These are phyloP conservation scores for Pseudorectes ferrugineus DNA, from an alignment of 2,113 vertebrate genomes.

Conservation along the genomic window DNA sequence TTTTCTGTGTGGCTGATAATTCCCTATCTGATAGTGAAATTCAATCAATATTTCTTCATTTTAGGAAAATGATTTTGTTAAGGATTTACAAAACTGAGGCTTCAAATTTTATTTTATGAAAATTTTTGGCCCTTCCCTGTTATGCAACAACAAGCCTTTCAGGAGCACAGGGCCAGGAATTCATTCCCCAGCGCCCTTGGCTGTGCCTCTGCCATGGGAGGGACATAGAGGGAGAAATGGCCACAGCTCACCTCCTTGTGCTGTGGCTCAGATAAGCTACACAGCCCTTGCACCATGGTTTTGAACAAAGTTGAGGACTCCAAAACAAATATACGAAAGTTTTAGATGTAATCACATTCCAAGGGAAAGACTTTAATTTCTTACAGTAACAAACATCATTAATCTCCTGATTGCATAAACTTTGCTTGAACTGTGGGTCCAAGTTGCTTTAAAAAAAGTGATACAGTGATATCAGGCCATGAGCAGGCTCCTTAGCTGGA, in stretches of 20 bases:
- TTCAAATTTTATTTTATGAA: neutral
- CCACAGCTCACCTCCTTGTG: neutral
- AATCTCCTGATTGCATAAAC: neutral
- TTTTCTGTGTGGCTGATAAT: neutral
- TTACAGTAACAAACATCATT: neutral
- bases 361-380: neutral
- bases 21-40: neutral
- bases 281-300: neutral
- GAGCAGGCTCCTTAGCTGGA: neutral
- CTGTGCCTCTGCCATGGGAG: neutral
- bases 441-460: neutral
- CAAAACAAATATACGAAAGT: neutral
- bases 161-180: neutral
- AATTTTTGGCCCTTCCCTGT: neutral
- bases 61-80: neutral
- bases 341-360: neutral
- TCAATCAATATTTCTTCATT: neutral
- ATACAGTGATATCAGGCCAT: neutral
- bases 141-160: neutral
- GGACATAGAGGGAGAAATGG: neutral
- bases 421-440: neutral
- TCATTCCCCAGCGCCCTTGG: neutral
- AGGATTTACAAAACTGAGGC: neutral
- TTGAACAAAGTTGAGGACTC: neutral
- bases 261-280: rapidly evolving